These are phyloP conservation scores for Speoplatyrhinus poulsoni DNA, from an alignment of 2,113 vertebrate species.

Conservation along the genomic window DNA sequence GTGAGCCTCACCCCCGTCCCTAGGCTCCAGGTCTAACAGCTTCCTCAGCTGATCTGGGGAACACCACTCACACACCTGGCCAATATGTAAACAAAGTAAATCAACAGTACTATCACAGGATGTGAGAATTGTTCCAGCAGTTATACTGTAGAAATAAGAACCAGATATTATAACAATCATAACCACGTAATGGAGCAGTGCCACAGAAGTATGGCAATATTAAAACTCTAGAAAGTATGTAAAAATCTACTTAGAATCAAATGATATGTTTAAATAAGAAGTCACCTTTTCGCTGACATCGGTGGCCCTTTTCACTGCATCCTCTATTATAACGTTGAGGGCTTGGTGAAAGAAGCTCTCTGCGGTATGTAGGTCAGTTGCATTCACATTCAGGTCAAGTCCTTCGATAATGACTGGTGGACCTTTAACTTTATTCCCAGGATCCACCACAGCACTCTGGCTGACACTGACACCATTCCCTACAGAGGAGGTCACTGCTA, in stretches of 20 bases:
- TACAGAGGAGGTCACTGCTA: too few species aligned
- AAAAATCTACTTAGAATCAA: not conserved
- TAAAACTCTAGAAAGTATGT: not conserved
- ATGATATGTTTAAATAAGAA: not conserved
- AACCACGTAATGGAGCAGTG: too few species aligned
- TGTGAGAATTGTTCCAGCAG: not conserved
- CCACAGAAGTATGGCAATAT: too few species aligned
- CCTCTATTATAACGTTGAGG: slow-evolving; percentile 81
- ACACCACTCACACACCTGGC: slow-evolving; percentile 86
- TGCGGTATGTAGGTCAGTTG: slow-evolving; percentile 70
- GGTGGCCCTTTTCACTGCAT: slow-evolving; percentile 82
- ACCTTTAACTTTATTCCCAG: too few species aligned
- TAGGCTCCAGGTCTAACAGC: slow-evolving; percentile 82
- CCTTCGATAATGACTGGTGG: slow-evolving; percentile 62
- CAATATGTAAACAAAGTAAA: too few species aligned
- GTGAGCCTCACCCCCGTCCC: slow-evolving; percentile 77
- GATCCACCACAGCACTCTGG: too few species aligned
- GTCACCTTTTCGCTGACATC: slow-evolving; percentile 83
- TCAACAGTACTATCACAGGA: not conserved
- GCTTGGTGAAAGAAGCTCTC: slow-evolving; percentile 83
- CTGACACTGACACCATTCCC: too few species aligned
- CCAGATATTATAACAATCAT: too few species aligned
- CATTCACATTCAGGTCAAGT: slow-evolving; percentile 75
- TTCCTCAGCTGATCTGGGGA: slow-evolving; percentile 79
- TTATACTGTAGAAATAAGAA: not conserved